Base-by-base conservation (phyloP, 2,797 vertebrate species). In the Siniperca scherzeri region DNA sequence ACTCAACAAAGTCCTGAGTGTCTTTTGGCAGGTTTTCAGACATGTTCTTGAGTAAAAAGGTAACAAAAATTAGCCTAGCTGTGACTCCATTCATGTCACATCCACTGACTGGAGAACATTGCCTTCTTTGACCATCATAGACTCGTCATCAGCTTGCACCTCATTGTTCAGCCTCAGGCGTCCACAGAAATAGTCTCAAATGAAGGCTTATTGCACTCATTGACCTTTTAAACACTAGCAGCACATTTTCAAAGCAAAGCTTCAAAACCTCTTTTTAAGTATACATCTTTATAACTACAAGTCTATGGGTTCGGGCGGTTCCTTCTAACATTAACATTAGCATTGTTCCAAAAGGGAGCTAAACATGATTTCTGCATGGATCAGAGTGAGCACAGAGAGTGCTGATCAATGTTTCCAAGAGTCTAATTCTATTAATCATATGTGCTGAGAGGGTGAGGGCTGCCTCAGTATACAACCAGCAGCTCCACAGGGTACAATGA, bases 371-470 rank as follows among this genome's bases (percentile, higher is more conserved):
- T 83, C 69, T 80, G 73, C 66, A 74, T 74, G 59, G 57, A 79
- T 71, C 66, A 71, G 48, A 88, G 44, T 7, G 9, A 82, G 61
- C 67, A 21, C 40, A 66, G 33, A 57, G 44, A 27, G 68, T 25
- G 68, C 82, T 81, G 85, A 91, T 93, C 89, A 87, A 87, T 94
- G 77, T 85, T 87, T 91, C 71, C 66, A 73, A 70, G 68, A 46
- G 75, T 85, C 77, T 87, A 70, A 78, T 89, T 91, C 50, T 88
- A 88, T 93, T 86, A 89, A 92, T 91, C 73, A 78, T 64, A 82
- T 77, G 78, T 70, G 74, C 80, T 83, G 74, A 87, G 81, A 80
- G 62, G 77, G 2, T 69, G 61, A 61, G 48, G 40, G 75, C 36
- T 36, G 33, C 67, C 64, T 67, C 33, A 13, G 76, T 70, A 33